Base-by-base conservation (phyloP, 2,113 vertebrate genomes). In the Thomomys bottae region DNA sequence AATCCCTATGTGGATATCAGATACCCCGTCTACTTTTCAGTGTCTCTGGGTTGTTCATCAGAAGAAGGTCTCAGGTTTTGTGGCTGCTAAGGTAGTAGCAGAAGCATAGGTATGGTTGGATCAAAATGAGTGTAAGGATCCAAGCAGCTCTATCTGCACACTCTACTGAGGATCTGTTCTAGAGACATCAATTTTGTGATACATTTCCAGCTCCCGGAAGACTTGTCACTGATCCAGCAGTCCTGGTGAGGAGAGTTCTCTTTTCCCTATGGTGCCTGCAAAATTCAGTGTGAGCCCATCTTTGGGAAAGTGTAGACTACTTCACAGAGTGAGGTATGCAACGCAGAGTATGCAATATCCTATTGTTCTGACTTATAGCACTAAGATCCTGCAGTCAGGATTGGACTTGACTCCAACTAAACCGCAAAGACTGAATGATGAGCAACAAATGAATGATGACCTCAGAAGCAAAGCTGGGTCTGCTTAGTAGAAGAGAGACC, bases 321-420 rank as follows among this genome's bases (percentile, higher is more conserved):
- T 38, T 8, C 30, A 9, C 23, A n/a, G 12, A 20, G 18, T 14
- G 14, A 64, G 38, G 30, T 40, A n/a, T 17, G 6, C 0, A 54
- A 0, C 59, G 4, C 54, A 4, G 21, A 9, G 5, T 8, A 8
- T 9, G 2, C 61, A 34, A 59, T 45, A 24, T 4, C 6, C 8
- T 54, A 32, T 28, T 66, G 38, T 40, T n/a, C 24, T 6, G 9
- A n/a, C 49, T 75, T 75, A 84, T 24, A 9, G 49, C 17, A 57
- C 54, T 23, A 59, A 20, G n/a, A 61, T 78, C n/a, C 30, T 67
- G 34, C 26, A 88, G 23, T 18, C 66, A 91, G 18, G 18, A 57
- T 30, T 36, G 28, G 7, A 6, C 8, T 82, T 36, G 73, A 5
- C 30, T 9, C 3, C 63, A 3, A 9, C 11, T 63, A 5, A 64